Evolutionary conservation across 2,888 invertebrate species (phyloP), one percentile per base, ranked within the genome.

Genomic region (Junonia oenone): DNA sequence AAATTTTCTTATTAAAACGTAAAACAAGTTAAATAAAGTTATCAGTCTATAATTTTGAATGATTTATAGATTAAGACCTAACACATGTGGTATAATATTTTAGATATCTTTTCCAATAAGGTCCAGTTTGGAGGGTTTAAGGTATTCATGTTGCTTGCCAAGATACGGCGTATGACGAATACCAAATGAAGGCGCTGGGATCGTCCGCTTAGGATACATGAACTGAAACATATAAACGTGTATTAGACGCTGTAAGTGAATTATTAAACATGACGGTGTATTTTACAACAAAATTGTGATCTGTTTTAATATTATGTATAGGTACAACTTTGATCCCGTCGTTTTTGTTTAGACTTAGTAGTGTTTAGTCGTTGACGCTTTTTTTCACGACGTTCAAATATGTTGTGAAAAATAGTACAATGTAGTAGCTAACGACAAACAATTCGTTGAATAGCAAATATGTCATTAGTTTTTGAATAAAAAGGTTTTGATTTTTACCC

Each of bases 101-200:
- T 8, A n/a, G 45, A 37, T 9, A 38, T 40, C 8, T 45, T 59
- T 63, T 35, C 62, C 53, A 6, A 61, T 55, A n/a, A 76, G 56
- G 13, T 81, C 71, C 6, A 81, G 63, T 52, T 76, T 72, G 0
- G 78, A 68, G 2, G 80, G 63, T 54, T 79, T 83, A 49, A 78
- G 56, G 55, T 71, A 75, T n/a, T 65, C 68, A 4, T 61, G 64
- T 50, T 63, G 67, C 49, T 75, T 63, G 2, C 87, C 87, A 29
- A 82, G 52, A 60, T 73, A 81, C 0, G 67, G 75, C 17, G 68
- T 64, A 62, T 88, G 87, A 5, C 72, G 74, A 52, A 88, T 87
- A 38, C 88, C 87, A 51, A 88, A 88, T 17, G 80, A 76, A 4
- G 76, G 79, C 0, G 79, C 81, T 9, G 85, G 85, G 15, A 61